These are phyloP conservation scores for Macrotrachela quadricornifera DNA, from an alignment of 1,140 invertebrate species.

Conservation along the genomic window DNA sequence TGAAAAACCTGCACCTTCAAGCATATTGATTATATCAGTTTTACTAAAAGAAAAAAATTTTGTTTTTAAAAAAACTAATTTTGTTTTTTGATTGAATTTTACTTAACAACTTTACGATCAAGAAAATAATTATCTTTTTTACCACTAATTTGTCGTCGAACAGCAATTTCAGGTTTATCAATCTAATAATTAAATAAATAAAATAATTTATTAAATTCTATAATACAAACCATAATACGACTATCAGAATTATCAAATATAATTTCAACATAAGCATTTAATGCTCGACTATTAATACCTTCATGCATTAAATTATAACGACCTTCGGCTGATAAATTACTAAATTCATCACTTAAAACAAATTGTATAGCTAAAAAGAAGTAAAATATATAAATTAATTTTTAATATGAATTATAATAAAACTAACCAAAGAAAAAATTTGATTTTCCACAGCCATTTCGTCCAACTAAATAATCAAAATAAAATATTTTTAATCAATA, in stretches of 20 bases:
- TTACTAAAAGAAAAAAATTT: slow-evolving; percentile 22
- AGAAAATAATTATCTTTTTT: slow-evolving; percentile 99
- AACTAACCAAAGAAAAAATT: slow-evolving; percentile 56
- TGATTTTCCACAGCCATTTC: slow-evolving; percentile 95
- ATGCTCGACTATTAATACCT: slow-evolving; percentile 80
- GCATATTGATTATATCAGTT: slow-evolving; percentile 85
- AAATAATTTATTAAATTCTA: too few species aligned
- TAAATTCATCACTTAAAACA: slow-evolving; percentile 95
- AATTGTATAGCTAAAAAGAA: slow-evolving; percentile 77
- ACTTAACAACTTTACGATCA: slow-evolving; percentile 88
- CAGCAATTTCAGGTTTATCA: slow-evolving; percentile 85
- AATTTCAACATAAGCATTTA: slow-evolving; percentile 94
- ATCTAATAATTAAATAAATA: slow-evolving; percentile 22
- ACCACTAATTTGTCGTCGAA: slow-evolving; percentile 81
- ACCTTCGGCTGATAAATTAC: slow-evolving; percentile 79
- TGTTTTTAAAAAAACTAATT: too few species aligned
- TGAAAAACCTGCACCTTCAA: slow-evolving; percentile 96
- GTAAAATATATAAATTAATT: too few species aligned
- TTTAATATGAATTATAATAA: too few species aligned
- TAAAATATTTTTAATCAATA: too few species aligned
- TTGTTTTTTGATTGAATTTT: too few species aligned
- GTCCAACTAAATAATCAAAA: slow-evolving; percentile 36
- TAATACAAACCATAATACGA: not conserved
- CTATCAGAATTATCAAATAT: slow-evolving; percentile 98
- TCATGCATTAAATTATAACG: slow-evolving; percentile 83